phyloP scores from a whole-genome alignment of 2,797 vertebrate genomes.

The Masticophis lateralis region DNA sequence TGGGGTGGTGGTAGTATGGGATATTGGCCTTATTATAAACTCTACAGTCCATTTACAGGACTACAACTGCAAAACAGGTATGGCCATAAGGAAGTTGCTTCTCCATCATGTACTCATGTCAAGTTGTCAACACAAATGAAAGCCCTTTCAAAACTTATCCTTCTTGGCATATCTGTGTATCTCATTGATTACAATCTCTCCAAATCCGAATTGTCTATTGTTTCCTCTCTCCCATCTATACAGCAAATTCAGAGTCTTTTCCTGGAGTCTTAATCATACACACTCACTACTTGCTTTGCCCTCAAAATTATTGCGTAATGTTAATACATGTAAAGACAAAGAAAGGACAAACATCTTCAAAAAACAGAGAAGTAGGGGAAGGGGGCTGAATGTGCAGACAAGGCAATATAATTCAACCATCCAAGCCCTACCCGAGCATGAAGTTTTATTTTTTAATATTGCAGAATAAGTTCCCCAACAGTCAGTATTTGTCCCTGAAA shows the following conservation, averaged over 20 bases:
- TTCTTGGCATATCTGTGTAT: slow-evolving; percentile 70
- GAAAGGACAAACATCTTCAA: slow-evolving; percentile 76
- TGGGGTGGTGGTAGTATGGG: slow-evolving; percentile 25
- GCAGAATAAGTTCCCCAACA: slow-evolving; percentile 88
- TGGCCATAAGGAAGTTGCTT: slow-evolving; percentile 36
- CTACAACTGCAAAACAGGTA: slow-evolving; percentile 34
- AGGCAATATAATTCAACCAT: slow-evolving; percentile 78
- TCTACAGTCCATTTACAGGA: background rate
- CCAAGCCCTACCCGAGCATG: slow-evolving; percentile 80
- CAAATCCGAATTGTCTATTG: slow-evolving; percentile 58
- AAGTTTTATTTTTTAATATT: slow-evolving; percentile 83
- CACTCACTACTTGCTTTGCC: slow-evolving; percentile 84
- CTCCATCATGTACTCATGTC: slow-evolving; percentile 49
- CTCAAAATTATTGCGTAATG: slow-evolving; percentile 81
- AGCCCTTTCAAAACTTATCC: slow-evolving; percentile 63
- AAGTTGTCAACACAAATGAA: slow-evolving; percentile 50
- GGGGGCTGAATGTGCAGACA: slow-evolving; percentile 81
- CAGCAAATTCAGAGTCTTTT: slow-evolving; percentile 65
- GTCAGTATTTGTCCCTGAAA: slow-evolving; percentile 95
- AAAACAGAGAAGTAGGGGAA: slow-evolving; percentile 79
- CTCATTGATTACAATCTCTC: slow-evolving; percentile 49
- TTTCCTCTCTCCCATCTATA: slow-evolving; percentile 54
- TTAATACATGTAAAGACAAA: slow-evolving; percentile 78
- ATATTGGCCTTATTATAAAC: slow-evolving; percentile 30
- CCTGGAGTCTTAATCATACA: slow-evolving; percentile 63